phyloP scores from a whole-genome alignment of 2,888 invertebrate species.

The Sacculina carcini region DNA sequence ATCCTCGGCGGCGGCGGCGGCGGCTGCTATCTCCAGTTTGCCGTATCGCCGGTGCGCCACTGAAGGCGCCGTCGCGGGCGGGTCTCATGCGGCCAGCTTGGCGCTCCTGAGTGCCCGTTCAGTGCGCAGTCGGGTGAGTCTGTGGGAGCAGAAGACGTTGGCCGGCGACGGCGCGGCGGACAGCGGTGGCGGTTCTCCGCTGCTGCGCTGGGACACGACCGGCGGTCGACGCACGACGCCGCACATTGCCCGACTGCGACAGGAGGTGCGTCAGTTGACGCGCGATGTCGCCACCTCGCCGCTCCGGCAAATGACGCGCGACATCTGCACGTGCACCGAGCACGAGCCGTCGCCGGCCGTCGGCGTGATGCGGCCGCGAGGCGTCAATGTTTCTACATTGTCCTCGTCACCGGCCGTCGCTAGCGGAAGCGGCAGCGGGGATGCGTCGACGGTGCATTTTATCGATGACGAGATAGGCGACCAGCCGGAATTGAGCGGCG shows the following conservation, averaged over 20 bases:
- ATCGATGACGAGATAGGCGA: neutral
- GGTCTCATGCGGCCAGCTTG: too few species aligned
- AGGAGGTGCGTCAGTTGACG: neutral
- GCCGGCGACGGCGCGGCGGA: too few species aligned
- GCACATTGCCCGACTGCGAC: neutral
- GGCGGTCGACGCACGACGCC: too few species aligned
- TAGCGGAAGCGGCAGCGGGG: neutral
- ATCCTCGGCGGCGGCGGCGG: neutral
- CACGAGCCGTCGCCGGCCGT: neutral
- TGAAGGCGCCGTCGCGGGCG: too few species aligned
- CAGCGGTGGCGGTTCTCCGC: too few species aligned
- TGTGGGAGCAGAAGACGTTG: neutral
- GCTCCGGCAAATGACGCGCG: neutral
- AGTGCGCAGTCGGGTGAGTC: neutral
- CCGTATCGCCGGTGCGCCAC: too few species aligned
- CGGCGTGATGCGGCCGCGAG: neutral
- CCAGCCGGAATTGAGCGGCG: neutral
- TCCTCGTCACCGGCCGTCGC: neutral
- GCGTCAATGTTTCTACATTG: too few species aligned
- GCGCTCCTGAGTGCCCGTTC: too few species aligned
- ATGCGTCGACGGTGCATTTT: too few species aligned
- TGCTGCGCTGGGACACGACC: too few species aligned
- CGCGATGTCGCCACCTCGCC: conserved; percentile 1
- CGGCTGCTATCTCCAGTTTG: too few species aligned
- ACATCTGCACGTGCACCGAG: neutral